phyloP scores from a whole-genome alignment of 1,140 invertebrate species.

The Pemphigus obesinymphae region DNA sequence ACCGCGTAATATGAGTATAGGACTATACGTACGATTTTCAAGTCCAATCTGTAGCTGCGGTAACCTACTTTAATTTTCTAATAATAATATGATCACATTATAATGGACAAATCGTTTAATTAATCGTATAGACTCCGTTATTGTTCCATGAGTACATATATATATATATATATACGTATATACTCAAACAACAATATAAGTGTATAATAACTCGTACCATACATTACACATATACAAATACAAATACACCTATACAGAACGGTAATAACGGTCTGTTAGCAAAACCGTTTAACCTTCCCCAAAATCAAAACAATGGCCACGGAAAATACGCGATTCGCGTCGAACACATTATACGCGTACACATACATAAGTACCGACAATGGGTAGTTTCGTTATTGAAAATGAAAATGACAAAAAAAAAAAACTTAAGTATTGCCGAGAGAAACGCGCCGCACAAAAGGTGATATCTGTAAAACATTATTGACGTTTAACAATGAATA shows the following conservation, averaged over 20 bases:
- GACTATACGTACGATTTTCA: too few relatives aligned
- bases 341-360: too few relatives aligned
- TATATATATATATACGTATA: neutral
- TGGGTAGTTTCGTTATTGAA: constrained; percentile 11
- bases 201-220: neutral
- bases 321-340: neutral
- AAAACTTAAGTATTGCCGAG: constrained; percentile 14
- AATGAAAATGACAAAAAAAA: neutral
- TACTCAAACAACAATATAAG: constrained; percentile 16
- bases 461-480: constrained; percentile 41
- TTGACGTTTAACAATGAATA: constrained; percentile 37
- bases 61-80: too few relatives aligned
- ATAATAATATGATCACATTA: too few relatives aligned
- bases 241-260: neutral
- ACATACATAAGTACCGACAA: constrained; percentile 32
- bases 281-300: constrained; percentile 34
- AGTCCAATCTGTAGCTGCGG: too few relatives aligned
- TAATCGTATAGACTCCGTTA: constrained; percentile 2
- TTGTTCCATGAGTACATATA: neutral
- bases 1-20: too few relatives aligned
- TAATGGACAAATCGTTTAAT: constrained; percentile 27
- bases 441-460: constrained; percentile 2
- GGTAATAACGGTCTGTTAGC: constrained; percentile 34
- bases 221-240: neutral
- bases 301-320: constrained; percentile 30